Conservation (phyloP, 2,888 invertebrate species). For the Temnothorax rugatulus region DNA sequence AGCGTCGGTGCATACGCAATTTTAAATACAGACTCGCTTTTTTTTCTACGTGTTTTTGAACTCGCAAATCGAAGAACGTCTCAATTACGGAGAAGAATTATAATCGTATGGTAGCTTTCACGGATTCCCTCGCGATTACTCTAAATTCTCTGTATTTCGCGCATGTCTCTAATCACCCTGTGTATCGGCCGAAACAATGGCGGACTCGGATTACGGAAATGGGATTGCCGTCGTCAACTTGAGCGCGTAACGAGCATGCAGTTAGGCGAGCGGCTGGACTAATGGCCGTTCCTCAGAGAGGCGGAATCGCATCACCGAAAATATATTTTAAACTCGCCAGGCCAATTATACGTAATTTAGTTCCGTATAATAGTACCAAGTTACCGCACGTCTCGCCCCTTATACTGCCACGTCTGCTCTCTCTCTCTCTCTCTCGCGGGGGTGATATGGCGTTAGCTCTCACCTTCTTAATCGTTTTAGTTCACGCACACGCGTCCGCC, state of each 20-base stretch:
- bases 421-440: slow-evolving; percentile 43
- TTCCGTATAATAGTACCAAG: slow-evolving; percentile 63
- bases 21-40: neutral
- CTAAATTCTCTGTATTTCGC: slow-evolving; percentile 18
- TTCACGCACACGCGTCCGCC: slow-evolving; percentile 69
- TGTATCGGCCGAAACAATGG: slow-evolving; percentile 63
- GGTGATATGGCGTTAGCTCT: slow-evolving; percentile 71
- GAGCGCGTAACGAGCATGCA: slow-evolving; percentile 67
- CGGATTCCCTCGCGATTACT: neutral
- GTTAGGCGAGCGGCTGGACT: slow-evolving; percentile 76
- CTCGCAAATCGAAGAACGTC: neutral
- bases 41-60: neutral
- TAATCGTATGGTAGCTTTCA: neutral
- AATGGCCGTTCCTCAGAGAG: slow-evolving; percentile 68
- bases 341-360: slow-evolving; percentile 81
- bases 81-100: neutral
- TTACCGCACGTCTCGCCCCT: slow-evolving; percentile 63
- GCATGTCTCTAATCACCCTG: slow-evolving; percentile 27
- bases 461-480: slow-evolving; percentile 81
- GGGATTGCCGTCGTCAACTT: slow-evolving; percentile 76
- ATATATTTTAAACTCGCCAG: slow-evolving; percentile 80
- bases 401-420: slow-evolving; percentile 55
- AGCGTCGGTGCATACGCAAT: neutral
- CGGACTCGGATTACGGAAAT: slow-evolving; percentile 78
- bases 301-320: slow-evolving; percentile 76